Base-by-base conservation (phyloP, 2,113 vertebrate species). In the Dromaius novaehollandiae region DNA sequence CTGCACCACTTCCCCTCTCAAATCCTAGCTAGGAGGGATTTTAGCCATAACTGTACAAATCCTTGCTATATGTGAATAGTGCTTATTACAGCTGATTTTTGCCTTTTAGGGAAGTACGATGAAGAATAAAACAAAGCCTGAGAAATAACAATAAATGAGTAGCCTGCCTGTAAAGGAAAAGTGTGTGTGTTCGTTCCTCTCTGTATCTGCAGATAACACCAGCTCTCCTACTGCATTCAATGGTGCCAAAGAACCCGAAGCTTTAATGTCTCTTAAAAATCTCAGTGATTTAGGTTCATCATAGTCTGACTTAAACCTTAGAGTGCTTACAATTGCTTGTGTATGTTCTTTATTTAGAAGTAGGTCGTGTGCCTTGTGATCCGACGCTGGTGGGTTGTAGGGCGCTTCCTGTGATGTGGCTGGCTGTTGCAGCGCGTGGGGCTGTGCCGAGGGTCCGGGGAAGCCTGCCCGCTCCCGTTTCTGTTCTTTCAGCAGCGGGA, bases 331-430 rank as follows among this genome's bases (percentile, higher is more conserved):
- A 60, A 20, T 34, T 2, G 4, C 38, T 38, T 38, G 38, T 38
- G 38, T 38, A 10, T 66, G 64, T 50, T 68, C 68, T 86, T 56
- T 63, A 28, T 30, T 0, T 48, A 46, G 46, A 70, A 84, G 32
- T 34, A 50, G 30, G 10, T 30, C 44, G 24, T 0, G 1, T 36
- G 32, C 65, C 30, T 42, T 80, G 77, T 51, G 42, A 34, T 80
- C 26, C 40, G 25, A 44, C n/a, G 3, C n/a, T 64, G 30, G 42
- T 76, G 69, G 13, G 53, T 93, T 58, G 25, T 0, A 2, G 20
- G 42, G 36, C 13, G 1, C 42, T 66, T 74, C 42, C 36, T 3
- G 1, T 58, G 51, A 58, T 1, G 1, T 36, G 36, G 9, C 18
- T 36, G 42, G 11, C 86, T 69, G 38, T 80, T 75, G 4, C n/a